Evolutionary conservation across 1,140 invertebrate species (phyloP), one percentile per base, ranked within the genome.

Genomic region (Rhynchophorus ferrugineus): DNA sequence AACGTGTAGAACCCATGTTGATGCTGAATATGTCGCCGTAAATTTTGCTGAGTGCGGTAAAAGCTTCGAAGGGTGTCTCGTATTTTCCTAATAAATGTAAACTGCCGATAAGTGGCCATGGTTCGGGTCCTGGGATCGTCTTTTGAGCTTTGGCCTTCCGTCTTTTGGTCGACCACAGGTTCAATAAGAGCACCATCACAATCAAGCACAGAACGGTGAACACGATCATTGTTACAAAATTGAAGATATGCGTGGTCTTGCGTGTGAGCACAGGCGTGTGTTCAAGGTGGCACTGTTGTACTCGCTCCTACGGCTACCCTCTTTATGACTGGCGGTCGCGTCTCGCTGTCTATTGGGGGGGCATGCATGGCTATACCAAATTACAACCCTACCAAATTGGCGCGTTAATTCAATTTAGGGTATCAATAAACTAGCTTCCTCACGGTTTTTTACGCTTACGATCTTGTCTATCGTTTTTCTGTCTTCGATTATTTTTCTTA

Each of bases 21-120:
- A 92, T 72, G 34, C 78, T 77, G 66, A 82, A 90, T 33, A 91
- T 80, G 44, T 86, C 80, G 1, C 89, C 89, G 63, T 87, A 89
- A 19, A 76, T 62, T 58, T 80, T 78, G 2, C 81, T 73, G 18
- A 91, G 64, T 3, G 74, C 76, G 0, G 81, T 82, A 60, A 91
- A 87, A 1, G 79, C 81, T 47, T 83, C 75, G 60, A 88, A 88
- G 0, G 86, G 84, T 2, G 80, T 83, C 11, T 77, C 75, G 52
- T 78, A 72, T 36, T 75, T 74, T 1, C 77, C 78, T 18, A 91
- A 67, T 19, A 81, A 72, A 65, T 85, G 79, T 39, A 89, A 69
- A 62, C 79, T 82, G 3, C 87, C 88, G 35, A 89, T 71, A 7
- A 89, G 49, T 0, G 87, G 87, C 69, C 79, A 78, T 3, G 80